Evolutionary conservation across 2,797 vertebrate genomes (phyloP).

Genomic region (Siniperca undulata): DNA sequence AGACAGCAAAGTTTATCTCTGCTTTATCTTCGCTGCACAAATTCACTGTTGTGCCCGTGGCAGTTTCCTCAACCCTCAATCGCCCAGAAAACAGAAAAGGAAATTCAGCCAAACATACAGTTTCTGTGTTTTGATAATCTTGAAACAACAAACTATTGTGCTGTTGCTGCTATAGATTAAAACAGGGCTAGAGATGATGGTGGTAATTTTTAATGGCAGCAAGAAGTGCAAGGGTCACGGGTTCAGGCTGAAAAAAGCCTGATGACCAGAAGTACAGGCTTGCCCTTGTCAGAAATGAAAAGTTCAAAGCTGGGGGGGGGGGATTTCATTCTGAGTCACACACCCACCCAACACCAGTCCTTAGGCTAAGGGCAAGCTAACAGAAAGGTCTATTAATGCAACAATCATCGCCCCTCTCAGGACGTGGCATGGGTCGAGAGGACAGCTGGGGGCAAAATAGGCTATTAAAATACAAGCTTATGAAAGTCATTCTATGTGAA

Average conservation of each 20-base stretch:
- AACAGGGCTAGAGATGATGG: slow-evolving; percentile 36
- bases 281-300: slow-evolving; percentile 65
- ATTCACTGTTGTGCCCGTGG: slow-evolving; percentile 40
- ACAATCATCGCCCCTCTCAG: slow-evolving; percentile 58
- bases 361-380: slow-evolving; percentile 57
- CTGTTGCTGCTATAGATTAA: slow-evolving; percentile 44
- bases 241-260: slow-evolving; percentile 45
- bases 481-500: slow-evolving; percentile 17
- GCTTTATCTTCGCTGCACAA: slow-evolving; percentile 69
- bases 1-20: slow-evolving; percentile 53
- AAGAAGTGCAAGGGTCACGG: slow-evolving; percentile 46
- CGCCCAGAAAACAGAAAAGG: slow-evolving; percentile 53
- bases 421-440: slow-evolving; percentile 39
- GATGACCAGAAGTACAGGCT: slow-evolving; percentile 62
- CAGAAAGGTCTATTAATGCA: slow-evolving; percentile 74
- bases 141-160: slow-evolving; percentile 60
- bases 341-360: slow-evolving; percentile 56
- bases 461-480: slow-evolving; percentile 53
- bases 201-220: slow-evolving; percentile 46
- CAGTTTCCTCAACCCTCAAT: slow-evolving; percentile 57
- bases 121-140: slow-evolving; percentile 66
- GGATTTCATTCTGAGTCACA: slow-evolving; percentile 67
- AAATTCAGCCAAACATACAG: slow-evolving; percentile 41
- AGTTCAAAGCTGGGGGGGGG: slow-evolving; percentile 56
- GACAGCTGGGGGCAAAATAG: slow-evolving; percentile 56